Evolutionary conservation across 2,113 vertebrate genomes (phyloP).

Genomic region (Pollachius pollachius): DNA sequence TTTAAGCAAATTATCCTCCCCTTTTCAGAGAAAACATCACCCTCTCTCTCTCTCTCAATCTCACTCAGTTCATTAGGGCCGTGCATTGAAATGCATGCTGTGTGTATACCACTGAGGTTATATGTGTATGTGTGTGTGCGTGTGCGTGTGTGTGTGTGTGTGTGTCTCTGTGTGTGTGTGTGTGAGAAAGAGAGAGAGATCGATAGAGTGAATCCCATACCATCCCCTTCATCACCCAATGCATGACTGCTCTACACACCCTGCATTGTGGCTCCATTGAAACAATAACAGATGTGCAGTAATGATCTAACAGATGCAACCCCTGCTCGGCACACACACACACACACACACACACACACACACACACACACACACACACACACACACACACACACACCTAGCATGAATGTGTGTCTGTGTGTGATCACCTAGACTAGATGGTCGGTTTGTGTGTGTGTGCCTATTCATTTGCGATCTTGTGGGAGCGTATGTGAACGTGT

Average conservation of each 20-base stretch:
- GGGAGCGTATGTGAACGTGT: conserved; percentile 11
- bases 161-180: too few species aligned
- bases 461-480: not conserved
- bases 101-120: too few species aligned
- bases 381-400: too few species aligned
- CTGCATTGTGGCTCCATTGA: conserved; percentile 47
- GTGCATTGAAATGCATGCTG: too few species aligned
- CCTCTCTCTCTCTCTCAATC: not conserved
- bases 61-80: too few species aligned
- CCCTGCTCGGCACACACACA: not conserved
- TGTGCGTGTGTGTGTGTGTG: too few species aligned
- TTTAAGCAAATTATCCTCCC: not conserved
- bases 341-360: too few species aligned
- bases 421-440: too few species aligned
- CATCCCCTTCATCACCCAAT: not conserved
- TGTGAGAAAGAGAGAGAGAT: too few species aligned
- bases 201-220: too few species aligned
- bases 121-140: too few species aligned
- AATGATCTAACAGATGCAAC: conserved; percentile 43
- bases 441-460: not conserved
- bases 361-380: too few species aligned
- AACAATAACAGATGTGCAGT: conserved; percentile 36
- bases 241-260: not conserved
- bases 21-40: conserved; percentile 1
- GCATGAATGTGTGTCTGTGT: not conserved